Evolutionary conservation across 2,797 vertebrate species (phyloP), one percentile per base, ranked within the genome.

Genomic region (Falco novaeseelandiae): DNA sequence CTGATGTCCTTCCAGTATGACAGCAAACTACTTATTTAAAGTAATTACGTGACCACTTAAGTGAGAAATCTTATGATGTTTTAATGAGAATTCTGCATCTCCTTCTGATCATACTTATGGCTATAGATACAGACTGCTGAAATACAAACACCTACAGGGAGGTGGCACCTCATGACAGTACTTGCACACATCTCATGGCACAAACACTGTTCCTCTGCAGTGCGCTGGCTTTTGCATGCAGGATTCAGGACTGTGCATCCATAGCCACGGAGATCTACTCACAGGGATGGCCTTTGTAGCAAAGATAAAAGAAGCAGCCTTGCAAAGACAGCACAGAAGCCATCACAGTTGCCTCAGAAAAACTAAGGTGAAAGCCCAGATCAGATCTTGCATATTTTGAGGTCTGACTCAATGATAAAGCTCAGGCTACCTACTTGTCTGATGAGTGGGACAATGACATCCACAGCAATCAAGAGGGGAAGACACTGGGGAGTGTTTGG

Each of bases 121-220:
- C 48, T 85, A 0, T 1, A 66, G 66, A 76, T 4, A 66, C 0
- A 2, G 46, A 94, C 70, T 2, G 1, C 30, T 55, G 55, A 93
- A 92, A 89, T 29, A 38, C 71, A 94, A 78, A 67, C 40, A 84
- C 23, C 73, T 55, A 29, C 34, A 87, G 74, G 67, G 89, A 94
- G 55, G 67, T 85, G 82, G 70, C 89, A 89, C 58, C 83, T 94
- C 48, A 25, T 1, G 3, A 57, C 69, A 86, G 54, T 0, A 0
- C 46, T 38, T 49, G 54, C 36, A 62, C 26, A 18, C 18, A 29
- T 25, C 61, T 46, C 30, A 8, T 0, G 21, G 40, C 74, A 61
- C 46, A 71, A 54, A 62, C 20, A 9, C 1, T 2, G n/a, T 12
- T 65, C 38, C 74, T 46, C 65, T 51, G 49, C 65, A 49, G 54